A percentile compares a stretch with the other conserved stretches of the same genome.
Conservation (phyloP, 2,797 vertebrate genomes). For the Orientallactaga sibirica region DNA sequence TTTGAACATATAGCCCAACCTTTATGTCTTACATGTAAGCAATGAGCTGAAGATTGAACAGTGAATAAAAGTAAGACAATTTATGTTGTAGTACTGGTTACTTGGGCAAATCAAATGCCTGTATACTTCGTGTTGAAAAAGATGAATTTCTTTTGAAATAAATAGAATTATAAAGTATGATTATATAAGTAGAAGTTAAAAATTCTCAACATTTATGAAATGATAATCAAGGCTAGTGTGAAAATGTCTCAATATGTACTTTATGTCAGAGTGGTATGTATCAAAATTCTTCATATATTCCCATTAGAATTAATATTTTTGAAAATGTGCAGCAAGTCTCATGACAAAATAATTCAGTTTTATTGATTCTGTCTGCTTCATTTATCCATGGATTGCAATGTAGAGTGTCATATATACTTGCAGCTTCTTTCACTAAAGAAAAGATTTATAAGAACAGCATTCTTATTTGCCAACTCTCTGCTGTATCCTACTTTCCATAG, state of each 20-base stretch:
- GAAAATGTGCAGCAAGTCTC: neutral
- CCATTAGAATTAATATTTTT: constrained; percentile 41
- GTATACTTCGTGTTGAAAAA: neutral
- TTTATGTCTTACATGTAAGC: neutral
- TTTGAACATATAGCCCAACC: neutral
- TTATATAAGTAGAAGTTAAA: neutral
- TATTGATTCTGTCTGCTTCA: constrained; percentile 5
- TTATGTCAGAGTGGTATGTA: neutral
- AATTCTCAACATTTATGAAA: constrained; percentile 2
- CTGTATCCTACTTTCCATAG: constrained; percentile 9
- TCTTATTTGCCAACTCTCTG: constrained; percentile 58
- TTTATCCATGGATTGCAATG: constrained; percentile 1
- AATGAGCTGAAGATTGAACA: neutral
- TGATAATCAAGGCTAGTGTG: constrained; percentile 20
- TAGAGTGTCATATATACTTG: neutral
- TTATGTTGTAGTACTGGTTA: neutral
- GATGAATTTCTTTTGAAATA: neutral
- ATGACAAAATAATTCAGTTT: constrained; percentile 15
- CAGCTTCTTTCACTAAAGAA: constrained; percentile 6
- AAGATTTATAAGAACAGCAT: constrained; percentile 31
- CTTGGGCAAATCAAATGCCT: neutral
- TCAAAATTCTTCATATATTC: constrained; percentile 12
- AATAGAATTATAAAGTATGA: neutral
- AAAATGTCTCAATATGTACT: constrained; percentile 49
- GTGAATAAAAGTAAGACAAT: neutral